These are phyloP conservation scores for Venusia cambrica DNA, from an alignment of 2,888 invertebrate genomes.

Conservation along the genomic window DNA sequence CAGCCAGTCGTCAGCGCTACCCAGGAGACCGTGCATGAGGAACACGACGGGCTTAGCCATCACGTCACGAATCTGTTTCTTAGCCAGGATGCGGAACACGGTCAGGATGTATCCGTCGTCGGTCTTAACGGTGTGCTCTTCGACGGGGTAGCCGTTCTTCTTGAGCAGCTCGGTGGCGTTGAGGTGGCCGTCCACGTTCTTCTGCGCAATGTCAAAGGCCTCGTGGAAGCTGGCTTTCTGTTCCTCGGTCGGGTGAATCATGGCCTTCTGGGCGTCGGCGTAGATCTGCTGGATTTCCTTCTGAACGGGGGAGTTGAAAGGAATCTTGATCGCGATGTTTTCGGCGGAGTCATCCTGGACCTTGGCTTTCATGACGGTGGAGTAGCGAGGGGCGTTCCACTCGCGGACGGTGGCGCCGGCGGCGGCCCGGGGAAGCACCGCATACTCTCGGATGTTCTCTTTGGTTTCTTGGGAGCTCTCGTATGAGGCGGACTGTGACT, in stretches of 20 bases:
- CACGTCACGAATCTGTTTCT: constrained; percentile 37
- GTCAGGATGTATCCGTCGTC: constrained; percentile 70
- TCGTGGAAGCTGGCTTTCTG: constrained; percentile 53
- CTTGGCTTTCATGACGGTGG: constrained; percentile 34
- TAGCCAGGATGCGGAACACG: constrained; percentile 63
- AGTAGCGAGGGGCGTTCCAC: constrained; percentile 36
- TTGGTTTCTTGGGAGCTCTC: constrained; percentile 34
- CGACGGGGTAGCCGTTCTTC: constrained; percentile 57
- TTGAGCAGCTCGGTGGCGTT: constrained; percentile 58
- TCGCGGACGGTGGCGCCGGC: constrained; percentile 21
- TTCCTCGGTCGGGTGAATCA: constrained; percentile 50
- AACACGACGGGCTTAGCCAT: constrained; percentile 67
- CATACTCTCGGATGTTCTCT: constrained; percentile 21
- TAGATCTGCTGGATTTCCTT: constrained; percentile 56
- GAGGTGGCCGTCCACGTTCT: constrained; percentile 41
- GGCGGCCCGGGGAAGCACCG: constrained; percentile 6
- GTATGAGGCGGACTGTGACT: no score
- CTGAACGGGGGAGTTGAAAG: constrained; percentile 34
- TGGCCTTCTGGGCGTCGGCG: constrained; percentile 52
- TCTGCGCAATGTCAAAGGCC: constrained; percentile 36
- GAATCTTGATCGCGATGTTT: constrained; percentile 39
- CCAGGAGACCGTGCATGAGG: constrained; percentile 84
- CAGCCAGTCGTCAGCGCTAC: constrained; percentile 85
- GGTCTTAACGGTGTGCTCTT: constrained; percentile 60
- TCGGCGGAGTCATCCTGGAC: constrained; percentile 33